Base-by-base conservation (phyloP, 2,797 vertebrate species). In the Mionectes olivaceus region DNA sequence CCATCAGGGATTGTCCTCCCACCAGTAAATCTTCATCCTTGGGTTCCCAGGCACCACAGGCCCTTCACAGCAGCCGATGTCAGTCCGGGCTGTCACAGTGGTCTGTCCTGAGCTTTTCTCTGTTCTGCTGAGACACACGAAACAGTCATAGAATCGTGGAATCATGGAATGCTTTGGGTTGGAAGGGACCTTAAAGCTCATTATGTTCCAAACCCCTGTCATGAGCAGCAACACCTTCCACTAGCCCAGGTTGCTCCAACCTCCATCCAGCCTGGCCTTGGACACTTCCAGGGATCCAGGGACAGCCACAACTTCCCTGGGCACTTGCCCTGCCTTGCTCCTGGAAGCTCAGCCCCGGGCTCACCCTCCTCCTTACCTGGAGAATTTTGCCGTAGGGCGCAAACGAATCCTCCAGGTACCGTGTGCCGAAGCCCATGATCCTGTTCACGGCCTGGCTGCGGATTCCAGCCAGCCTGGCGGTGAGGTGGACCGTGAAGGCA, bases 401-500 rank as follows among this genome's bases (percentile, higher is more conserved):
- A 8, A 99, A 98, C 4, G 98, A 97, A 39, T 98, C 98, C 4
- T 96, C 96, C 11, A 98, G 96, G 89, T 99, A 99, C 11, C 97
- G 98, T 46, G 97, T 97, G 21, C 98, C 98, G 1, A 99, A 98
- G 82, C 98, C 98, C 77, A 99, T 98, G 83, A 99, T 98, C 85
- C 98, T 98, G 41, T 98, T 97, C 7, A 98, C 83, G 0, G 98
- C 95, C 46, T 99, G 98, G 76, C 91, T 97, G 49, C 98, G 98
- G 68, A 98, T 98, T 13, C 97, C 96, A 0, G 98, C 98, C 43
- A 99, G 95, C 73, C 95, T 98, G 89, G 98, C 98, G 0, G 98
- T 98, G 37, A 99, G 98, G 73, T 99, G 98, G 2, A 99, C 97
- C 0, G 98, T 97, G 35, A 99, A 98, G n/a, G 98, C 99, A 89